Conservation (phyloP, 2,888 invertebrate species). For the Exocentrus adspersus region DNA sequence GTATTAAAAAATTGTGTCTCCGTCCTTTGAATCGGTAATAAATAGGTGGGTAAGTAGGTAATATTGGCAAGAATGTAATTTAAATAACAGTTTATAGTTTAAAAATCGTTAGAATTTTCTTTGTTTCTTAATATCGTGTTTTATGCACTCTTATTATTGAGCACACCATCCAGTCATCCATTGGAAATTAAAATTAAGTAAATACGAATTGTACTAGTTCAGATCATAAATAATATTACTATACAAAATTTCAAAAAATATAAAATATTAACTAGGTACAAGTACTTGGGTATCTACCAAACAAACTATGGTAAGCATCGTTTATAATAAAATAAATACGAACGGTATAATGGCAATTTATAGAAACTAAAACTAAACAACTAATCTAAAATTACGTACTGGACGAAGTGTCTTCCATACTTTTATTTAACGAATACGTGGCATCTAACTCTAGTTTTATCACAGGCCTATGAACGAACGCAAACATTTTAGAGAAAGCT, state of each 20-base stretch:
- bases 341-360: not conserved
- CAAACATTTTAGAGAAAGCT: conserved; percentile 19
- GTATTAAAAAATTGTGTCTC: conserved; percentile 49
- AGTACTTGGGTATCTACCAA: conserved; percentile 35
- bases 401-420: conserved; percentile 25
- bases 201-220: conserved; percentile 46
- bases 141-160: conserved; percentile 45
- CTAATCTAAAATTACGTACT: conserved; percentile 13
- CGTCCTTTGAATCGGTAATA: conserved; percentile 53
- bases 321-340: not conserved
- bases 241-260: conserved; percentile 48
- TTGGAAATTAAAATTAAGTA: conserved; percentile 40
- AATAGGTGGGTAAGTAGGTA: too few species aligned
- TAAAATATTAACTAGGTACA: conserved; percentile 27
- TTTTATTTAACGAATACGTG: conserved; percentile 43
- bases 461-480: conserved; percentile 41
- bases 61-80: conserved; percentile 49
- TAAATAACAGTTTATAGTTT: conserved; percentile 36
- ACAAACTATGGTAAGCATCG: conserved; percentile 31
- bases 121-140: conserved; percentile 38
- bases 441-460: conserved; percentile 46
- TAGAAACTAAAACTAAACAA: conserved; percentile 9
- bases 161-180: conserved; percentile 50
- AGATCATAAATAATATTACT: conserved; percentile 55
- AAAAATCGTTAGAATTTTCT: conserved; percentile 53